These are phyloP conservation scores for Gavialis gangeticus DNA, from an alignment of 2,113 vertebrate species.

Conservation along the genomic window DNA sequence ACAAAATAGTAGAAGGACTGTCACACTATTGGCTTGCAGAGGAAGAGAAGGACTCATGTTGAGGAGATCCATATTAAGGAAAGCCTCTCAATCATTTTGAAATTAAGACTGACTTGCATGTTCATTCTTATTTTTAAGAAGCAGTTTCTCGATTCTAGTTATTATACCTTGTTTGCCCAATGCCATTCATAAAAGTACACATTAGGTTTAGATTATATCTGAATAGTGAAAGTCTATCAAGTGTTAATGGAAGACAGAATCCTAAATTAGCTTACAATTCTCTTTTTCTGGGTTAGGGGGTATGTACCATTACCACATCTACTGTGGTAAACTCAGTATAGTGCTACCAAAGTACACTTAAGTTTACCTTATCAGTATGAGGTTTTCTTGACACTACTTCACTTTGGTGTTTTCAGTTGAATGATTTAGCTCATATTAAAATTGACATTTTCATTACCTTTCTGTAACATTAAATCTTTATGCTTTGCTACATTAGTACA, in stretches of 20 bases:
- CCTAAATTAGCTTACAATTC: neutral
- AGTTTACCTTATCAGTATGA: neutral
- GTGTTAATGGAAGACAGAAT: neutral
- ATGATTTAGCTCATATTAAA: neutral
- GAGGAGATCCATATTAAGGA: neutral
- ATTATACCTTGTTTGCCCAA: neutral
- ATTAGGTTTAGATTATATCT: neutral
- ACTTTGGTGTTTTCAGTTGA: neutral
- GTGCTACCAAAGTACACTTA: neutral
- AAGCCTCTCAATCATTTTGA: rapidly evolving
- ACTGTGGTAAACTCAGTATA: neutral
- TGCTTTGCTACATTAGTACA: neutral
- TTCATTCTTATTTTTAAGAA: neutral
- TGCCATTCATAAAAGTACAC: rapidly evolving
- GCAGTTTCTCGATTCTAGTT: neutral
- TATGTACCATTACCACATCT: neutral
- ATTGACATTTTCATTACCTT: slow-evolving; percentile 27
- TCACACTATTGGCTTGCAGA: neutral
- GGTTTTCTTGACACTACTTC: neutral
- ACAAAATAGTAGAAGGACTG: neutral
- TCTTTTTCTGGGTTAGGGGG: neutral
- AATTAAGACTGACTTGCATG: neutral
- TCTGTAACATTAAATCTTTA: slow-evolving; percentile 17
- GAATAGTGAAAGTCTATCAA: neutral
- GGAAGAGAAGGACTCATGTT: neutral